Base-by-base conservation (phyloP, 23 tunicate genomes). In the Ascidia mentula region DNA sequence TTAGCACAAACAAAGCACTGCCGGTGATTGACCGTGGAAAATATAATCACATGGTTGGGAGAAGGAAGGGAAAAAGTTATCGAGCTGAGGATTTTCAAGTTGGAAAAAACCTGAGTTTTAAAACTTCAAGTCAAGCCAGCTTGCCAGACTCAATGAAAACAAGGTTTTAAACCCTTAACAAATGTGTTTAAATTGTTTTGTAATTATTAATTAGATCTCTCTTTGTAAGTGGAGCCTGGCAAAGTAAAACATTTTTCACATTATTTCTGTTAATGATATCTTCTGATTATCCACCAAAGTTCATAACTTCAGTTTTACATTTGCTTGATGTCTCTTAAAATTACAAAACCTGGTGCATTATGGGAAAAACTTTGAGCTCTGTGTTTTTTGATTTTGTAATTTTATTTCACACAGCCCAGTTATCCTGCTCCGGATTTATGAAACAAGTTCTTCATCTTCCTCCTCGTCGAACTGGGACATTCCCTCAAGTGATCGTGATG, bases 1-100 rank as follows among this genome's bases (percentile, higher is more conserved):
- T 6, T 53, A 93, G 98, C 60, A 82, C 84, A 2, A 78, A 84
- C 77, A 93, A 93, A 84, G 98, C 98, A 0, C 82, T 93, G 9
- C 98, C 98, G 15, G 35, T 93, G 26, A 88, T 93, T 34, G 81
- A 91, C 13, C 82, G 92, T 37, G 98, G 98, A 42, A 88, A 84
- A 42, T 93, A 93, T 40, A 32, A 39, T 28, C 98, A 93, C 53
- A 82, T 72, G 37, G 53, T 85, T 1, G 98, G 98, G 3, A 65
- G 98, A 81, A 80, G 93, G 69, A 95, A 89, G 74, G 95, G 91
- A 8, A 89, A 85, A 59, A 38, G 40, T 7, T 79, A 85, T 38
- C 72, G 28, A 37, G 70, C 83, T 0, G 79, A 73, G 32, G 98
- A 95, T 71, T 85, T 95, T 45, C 84, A 89, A 59, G 34, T 95